phyloP scores from a whole-genome alignment of 2,888 invertebrate species.

The Nemurella pictetii region DNA sequence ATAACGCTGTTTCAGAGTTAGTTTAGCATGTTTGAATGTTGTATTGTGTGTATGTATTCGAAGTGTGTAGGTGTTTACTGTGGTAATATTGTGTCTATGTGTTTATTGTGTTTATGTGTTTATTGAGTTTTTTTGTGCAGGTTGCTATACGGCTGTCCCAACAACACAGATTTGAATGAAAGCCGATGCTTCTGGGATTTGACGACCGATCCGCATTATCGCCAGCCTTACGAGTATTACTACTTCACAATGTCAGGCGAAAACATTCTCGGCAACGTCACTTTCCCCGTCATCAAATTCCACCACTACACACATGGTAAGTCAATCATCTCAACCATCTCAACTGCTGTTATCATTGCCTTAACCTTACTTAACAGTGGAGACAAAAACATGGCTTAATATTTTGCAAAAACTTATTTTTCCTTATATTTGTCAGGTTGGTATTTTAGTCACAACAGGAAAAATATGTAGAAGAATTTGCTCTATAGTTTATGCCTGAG shows the following conservation, averaged over 20 bases:
- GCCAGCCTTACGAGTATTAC: constrained; percentile 57
- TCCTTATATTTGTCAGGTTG: no score
- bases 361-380: no score
- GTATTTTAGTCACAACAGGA: no score
- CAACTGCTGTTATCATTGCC: constrained; percentile 39
- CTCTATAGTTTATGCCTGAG: no score
- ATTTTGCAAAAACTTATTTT: no score
- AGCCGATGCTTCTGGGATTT: constrained; percentile 57
- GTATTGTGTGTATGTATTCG: no score
- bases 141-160: constrained; percentile 45
- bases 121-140: constrained; percentile 37
- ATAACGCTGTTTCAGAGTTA: no score
- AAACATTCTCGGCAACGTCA: constrained; percentile 63
- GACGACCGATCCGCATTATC: constrained; percentile 58
- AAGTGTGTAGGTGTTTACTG: no score
- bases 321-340: constrained; percentile 41
- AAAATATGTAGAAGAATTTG: no score
- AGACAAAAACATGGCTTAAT: background rate
- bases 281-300: constrained; percentile 56
- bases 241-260: constrained; percentile 62
- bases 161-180: constrained; percentile 45
- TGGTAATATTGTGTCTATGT: no score
- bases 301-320: constrained; percentile 61
- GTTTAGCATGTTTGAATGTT: no score
- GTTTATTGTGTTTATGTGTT: background rate